phyloP scores from a whole-genome alignment of 1,140 invertebrate genomes.

The Platorchestia sp. region DNA sequence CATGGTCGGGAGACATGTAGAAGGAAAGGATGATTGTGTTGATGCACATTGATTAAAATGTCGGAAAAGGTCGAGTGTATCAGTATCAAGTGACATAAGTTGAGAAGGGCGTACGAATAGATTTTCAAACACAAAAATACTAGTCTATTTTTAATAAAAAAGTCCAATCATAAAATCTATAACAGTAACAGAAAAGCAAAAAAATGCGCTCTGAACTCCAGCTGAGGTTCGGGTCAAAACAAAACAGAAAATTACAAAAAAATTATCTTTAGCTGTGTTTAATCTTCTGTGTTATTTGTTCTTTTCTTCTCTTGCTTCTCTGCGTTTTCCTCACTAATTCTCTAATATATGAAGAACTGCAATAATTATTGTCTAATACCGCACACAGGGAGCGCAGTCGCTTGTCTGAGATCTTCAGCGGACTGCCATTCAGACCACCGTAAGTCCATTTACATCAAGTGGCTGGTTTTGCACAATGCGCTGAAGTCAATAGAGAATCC shows the following conservation, averaged over 20 bases:
- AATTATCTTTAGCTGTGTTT: neutral
- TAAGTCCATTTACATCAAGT: neutral
- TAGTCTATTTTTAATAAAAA: slow-evolving; percentile 11
- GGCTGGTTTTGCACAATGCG: too few species aligned
- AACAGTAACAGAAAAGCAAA: slow-evolving; percentile 25
- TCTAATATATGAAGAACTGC: neutral
- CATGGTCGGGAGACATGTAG: neutral
- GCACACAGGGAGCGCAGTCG: neutral
- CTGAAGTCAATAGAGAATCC: too few species aligned
- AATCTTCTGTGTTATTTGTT: neutral
- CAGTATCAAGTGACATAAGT: neutral
- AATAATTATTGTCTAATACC: neutral
- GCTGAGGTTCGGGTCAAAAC: neutral
- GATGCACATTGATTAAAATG: neutral
- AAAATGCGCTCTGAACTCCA: neutral
- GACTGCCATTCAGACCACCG: neutral
- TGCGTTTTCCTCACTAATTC: neutral
- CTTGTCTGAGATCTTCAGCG: neutral
- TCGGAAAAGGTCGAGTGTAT: neutral
- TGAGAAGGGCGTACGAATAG: neutral
- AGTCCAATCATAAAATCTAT: slow-evolving; percentile 17
- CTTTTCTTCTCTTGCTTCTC: neutral
- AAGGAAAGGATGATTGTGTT: neutral
- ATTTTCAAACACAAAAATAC: neutral
- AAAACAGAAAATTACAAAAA: neutral